A percentile compares a stretch with the other conserved stretches of the same genome.
Conservation (phyloP, 2,888 invertebrate genomes). For the Encarsia formosa region DNA sequence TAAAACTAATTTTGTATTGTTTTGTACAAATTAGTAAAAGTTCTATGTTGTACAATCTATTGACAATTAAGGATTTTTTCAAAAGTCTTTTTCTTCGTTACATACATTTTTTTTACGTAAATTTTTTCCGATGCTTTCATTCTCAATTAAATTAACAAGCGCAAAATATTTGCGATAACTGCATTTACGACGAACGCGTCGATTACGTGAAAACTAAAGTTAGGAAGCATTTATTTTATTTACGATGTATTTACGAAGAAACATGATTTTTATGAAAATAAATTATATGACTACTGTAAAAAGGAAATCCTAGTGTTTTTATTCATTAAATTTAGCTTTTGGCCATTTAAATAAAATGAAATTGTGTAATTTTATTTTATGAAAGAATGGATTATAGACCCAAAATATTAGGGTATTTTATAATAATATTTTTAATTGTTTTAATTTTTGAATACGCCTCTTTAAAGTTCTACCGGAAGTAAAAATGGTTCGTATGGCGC, state of each 20-base stretch:
- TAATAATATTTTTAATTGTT: too few species aligned
- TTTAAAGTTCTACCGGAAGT: too few species aligned
- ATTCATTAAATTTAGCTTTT: too few species aligned
- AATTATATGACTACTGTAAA: slow-evolving; percentile 28
- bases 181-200: slow-evolving; percentile 31
- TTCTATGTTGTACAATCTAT: too few species aligned
- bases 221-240: slow-evolving; percentile 45
- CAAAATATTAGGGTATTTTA: too few species aligned
- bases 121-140: not conserved
- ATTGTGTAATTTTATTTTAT: too few species aligned
- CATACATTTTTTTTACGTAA: not conserved
- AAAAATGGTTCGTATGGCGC: too few species aligned
- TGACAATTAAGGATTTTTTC: not conserved
- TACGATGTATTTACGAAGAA: slow-evolving; percentile 43
- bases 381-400: too few species aligned
- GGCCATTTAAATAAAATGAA: too few species aligned
- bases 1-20: slow-evolving; percentile 23
- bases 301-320: too few species aligned
- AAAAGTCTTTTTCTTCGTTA: slow-evolving; percentile 4
- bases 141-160: too few species aligned
- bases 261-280: slow-evolving; percentile 41
- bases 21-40: slow-evolving; percentile 12
- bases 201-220: slow-evolving; percentile 31
- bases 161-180: slow-evolving; percentile 19
- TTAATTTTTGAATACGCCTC: too few species aligned